Percentiles rank a stretch among this genome's conserved stretches.
phyloP scores from a whole-genome alignment of 2,888 invertebrate species.

The Synanthedon formicaeformis region DNA sequence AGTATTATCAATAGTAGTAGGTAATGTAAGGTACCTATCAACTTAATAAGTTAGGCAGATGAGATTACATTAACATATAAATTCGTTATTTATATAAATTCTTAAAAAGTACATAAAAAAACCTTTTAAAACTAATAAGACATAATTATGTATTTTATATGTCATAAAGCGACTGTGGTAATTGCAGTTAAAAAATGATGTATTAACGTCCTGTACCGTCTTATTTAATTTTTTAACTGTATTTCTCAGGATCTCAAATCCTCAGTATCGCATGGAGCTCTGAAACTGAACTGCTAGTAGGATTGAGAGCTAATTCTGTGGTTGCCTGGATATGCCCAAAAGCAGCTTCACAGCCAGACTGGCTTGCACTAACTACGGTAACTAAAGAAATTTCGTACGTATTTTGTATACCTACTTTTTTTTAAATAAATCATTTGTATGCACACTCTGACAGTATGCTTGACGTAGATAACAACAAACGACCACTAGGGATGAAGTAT shows the following conservation, averaged over 20 bases:
- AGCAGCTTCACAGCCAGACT: constrained; percentile 50
- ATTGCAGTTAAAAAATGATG: neutral
- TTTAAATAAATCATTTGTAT: no score
- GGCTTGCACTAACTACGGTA: constrained; percentile 53
- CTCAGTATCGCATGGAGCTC: constrained; percentile 58
- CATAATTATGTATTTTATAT: neutral
- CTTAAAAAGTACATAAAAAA: no score
- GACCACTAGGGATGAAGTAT: no score
- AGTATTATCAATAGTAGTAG: constrained; percentile 14
- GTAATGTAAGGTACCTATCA: no score
- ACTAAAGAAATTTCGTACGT: constrained; percentile 52
- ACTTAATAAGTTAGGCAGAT: neutral
- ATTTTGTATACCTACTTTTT: neutral
- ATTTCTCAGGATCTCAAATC: constrained; percentile 47
- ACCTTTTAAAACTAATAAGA: neutral
- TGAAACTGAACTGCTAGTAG: constrained; percentile 56
- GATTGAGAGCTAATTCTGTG: constrained; percentile 49
- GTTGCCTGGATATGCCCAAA: constrained; percentile 62
- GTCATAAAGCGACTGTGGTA: neutral
- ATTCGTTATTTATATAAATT: no score
- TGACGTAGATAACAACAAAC: neutral
- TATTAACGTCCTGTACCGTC: neutral
- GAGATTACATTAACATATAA: neutral
- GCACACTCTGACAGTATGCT: no score
- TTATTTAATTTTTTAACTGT: neutral